A percentile compares a stretch with the other conserved stretches of the same genome.
These are phyloP conservation scores for Aurelia sp. DNA, from an alignment of 30 jellyfish, hydroid and myxozoan genomes.

Conservation along the genomic window DNA sequence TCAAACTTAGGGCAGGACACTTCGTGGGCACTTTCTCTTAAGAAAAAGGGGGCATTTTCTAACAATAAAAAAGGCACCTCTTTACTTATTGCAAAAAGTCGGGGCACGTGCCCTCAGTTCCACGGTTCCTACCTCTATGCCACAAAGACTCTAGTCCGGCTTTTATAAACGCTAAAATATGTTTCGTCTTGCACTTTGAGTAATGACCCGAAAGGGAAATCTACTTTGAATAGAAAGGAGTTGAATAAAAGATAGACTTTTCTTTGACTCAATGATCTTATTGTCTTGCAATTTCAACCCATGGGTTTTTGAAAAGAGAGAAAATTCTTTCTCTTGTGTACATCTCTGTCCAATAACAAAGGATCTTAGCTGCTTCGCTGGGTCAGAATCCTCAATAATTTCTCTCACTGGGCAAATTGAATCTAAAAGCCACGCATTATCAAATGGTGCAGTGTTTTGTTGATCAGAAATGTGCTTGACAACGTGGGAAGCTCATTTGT, in stretches of 20 bases:
- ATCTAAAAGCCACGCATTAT: neutral
- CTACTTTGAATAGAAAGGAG: slow-evolving; percentile 17
- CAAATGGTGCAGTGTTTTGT: neutral
- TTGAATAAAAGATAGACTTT: neutral
- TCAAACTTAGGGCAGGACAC: no score
- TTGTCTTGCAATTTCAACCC: slow-evolving; percentile 17
- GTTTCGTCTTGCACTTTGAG: neutral
- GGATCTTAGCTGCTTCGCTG: slow-evolving; percentile 36
- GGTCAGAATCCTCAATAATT: slow-evolving; percentile 6
- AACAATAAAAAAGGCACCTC: no score
- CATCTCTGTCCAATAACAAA: slow-evolving; percentile 12
- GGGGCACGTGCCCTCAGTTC: no score
- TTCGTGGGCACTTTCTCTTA: no score
- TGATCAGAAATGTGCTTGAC: neutral
- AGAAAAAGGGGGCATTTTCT: no score
- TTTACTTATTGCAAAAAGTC: no score
- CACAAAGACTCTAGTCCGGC: neutral
- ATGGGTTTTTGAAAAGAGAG: neutral
- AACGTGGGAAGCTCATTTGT: neutral
- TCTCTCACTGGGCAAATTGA: slow-evolving; percentile 20
- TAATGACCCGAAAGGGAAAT: slow-evolving; percentile 52
- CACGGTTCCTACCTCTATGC: no score
- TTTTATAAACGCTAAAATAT: neutral
- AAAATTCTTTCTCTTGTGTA: slow-evolving; percentile 21
- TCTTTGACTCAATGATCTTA: slow-evolving; percentile 4